Evolutionary conservation across 2,888 invertebrate genomes (phyloP), one percentile per base, ranked within the genome.

Genomic region (Campopleginae sp.): DNA sequence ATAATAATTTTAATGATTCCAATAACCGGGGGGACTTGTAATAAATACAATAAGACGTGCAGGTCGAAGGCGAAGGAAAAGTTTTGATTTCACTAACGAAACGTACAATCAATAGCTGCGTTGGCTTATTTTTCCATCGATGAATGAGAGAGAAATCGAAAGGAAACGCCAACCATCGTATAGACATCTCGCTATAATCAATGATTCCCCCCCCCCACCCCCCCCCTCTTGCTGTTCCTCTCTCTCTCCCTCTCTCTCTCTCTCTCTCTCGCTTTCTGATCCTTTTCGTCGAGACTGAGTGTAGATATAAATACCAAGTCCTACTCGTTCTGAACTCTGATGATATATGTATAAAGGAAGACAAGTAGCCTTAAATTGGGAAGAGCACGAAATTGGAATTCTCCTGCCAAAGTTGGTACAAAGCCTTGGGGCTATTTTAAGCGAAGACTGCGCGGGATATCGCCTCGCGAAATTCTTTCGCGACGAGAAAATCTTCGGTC

Each of bases 301-400:
- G 44, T n/a, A 61, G 7, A 63, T 77, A 51, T 66, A 17, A 58
- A 63, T 63, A 48, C 14, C 12, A 46, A 70, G 17, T 31, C 33
- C 31, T 19, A 42, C 0, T 54, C 10, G 42, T 58, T 38, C 42
- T 54, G 74, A 75, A 44, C 61, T 75, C 44, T 65, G 33, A 63
- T 42, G 51, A 61, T 76, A 81, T 80, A 87, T n/a, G n/a, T 61
- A 61, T 42, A 51, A 42, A 87, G 84, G 87, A 90, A 91, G 91
- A 92, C 91, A 91, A 91, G 92, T 90, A 91, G 90, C 88, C 89
- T 91, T 89, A 92, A 92, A 92, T 92, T 91, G 92, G 86, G 90
- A 91, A 91, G 92, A 90, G 90, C 86, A 88, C 89, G 89, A 91
- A 92, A 92, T 92, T 92, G 92, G 89, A 92, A 92, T 92, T 92